Evolutionary conservation across 1,140 invertebrate genomes (phyloP).

Genomic region (Orius insidiosus): DNA sequence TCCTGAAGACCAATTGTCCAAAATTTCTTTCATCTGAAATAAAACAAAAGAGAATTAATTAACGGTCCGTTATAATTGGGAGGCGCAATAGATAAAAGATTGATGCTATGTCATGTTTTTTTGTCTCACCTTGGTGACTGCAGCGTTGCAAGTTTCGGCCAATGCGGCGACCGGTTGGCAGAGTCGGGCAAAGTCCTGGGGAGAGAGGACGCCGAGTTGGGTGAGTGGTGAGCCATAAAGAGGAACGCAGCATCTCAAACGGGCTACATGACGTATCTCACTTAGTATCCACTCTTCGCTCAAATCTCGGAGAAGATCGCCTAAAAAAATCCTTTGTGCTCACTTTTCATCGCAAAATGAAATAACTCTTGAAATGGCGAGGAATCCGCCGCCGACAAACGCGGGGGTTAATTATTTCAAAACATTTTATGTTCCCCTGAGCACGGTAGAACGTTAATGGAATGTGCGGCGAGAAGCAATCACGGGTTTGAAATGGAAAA

Average conservation of each 20-base stretch:
- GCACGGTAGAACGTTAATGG: too few relatives aligned
- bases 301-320: background rate
- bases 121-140: slow-evolving; percentile 25
- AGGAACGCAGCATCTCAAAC: slow-evolving; percentile 24
- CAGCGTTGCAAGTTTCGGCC: slow-evolving; percentile 23
- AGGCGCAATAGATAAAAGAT: slow-evolving; percentile 1
- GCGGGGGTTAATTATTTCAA: too few relatives aligned
- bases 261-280: slow-evolving; percentile 24
- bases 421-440: too few relatives aligned
- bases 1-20: slow-evolving; percentile 13
- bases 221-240: slow-evolving; percentile 27
- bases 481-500: too few relatives aligned
- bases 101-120: background rate
- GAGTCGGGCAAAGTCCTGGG: slow-evolving; percentile 22
- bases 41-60: slow-evolving; percentile 6
- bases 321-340: background rate
- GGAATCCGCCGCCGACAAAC: too few relatives aligned
- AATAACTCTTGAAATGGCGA: too few relatives aligned
- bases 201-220: slow-evolving; percentile 24
- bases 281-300: slow-evolving; percentile 13
- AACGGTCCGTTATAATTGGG: slow-evolving; percentile 5
- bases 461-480: too few relatives aligned
- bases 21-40: slow-evolving; percentile 15
- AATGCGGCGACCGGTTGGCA: slow-evolving; percentile 26
- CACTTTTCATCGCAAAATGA: too few relatives aligned